Conservation (phyloP, 2,113 vertebrate genomes). For the Bambusicola thoracicus region DNA sequence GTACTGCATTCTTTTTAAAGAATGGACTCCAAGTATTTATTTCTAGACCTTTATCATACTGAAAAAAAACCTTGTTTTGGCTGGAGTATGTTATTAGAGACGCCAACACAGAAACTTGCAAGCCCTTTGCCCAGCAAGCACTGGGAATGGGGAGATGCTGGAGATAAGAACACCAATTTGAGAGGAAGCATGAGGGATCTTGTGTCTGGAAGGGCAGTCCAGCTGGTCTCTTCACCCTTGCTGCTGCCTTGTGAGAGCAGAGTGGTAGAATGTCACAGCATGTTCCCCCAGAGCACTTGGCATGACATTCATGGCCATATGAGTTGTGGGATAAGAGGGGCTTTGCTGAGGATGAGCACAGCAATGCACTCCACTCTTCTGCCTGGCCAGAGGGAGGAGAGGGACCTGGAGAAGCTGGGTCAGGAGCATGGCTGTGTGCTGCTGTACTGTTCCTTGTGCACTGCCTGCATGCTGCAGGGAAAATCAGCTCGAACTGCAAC, state of each 20-base stretch:
- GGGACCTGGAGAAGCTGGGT: rapidly evolving
- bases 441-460: rapidly evolving
- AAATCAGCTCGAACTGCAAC: rapidly evolving
- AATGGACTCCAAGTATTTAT: not conserved
- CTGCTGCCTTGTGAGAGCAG: not conserved
- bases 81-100: not conserved
- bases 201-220: not conserved
- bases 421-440: not conserved
- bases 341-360: rapidly evolving
- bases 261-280: not conserved
- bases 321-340: not conserved
- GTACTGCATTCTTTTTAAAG: not conserved
- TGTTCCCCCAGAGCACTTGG: too few species aligned
- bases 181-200: not conserved
- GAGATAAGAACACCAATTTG: not conserved
- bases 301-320: not conserved
- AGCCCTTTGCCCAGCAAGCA: not conserved
- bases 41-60: not conserved
- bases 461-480: not conserved
- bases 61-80: not conserved
- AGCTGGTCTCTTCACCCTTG: not conserved
- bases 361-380: not conserved
- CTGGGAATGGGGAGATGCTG: not conserved
- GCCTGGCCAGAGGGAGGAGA: not conserved
- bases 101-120: not conserved